These are phyloP conservation scores for human (Homo sapiens) DNA, from an alignment of 2,113 vertebrate genomes.

Conservation along the genomic window DNA sequence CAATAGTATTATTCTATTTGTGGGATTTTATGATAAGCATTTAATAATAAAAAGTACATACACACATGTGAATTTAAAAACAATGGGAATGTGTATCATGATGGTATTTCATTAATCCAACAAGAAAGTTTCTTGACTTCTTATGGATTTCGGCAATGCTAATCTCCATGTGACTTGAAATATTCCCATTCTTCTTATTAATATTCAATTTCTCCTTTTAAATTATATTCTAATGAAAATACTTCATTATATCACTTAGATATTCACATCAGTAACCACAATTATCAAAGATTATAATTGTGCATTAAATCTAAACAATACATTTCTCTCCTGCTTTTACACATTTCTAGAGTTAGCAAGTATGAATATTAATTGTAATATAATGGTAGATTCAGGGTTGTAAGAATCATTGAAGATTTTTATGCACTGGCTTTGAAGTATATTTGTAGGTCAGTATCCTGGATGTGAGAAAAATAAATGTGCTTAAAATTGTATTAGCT, in stretches of 20 bases:
- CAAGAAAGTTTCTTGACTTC: background rate
- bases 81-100: background rate
- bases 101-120: background rate
- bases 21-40: background rate
- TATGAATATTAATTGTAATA: conserved; percentile 36
- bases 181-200: background rate
- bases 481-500: conserved; percentile 62
- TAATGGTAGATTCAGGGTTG: background rate
- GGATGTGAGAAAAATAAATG: conserved; percentile 52
- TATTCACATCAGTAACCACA: conserved; percentile 1
- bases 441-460: conserved; percentile 20
- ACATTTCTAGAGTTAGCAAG: background rate
- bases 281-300: conserved; percentile 37
- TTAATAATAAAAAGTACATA: background rate
- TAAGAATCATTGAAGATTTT: conserved; percentile 52
- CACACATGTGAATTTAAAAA: background rate
- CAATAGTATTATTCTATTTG: background rate
- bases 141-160: background rate
- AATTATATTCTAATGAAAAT: background rate
- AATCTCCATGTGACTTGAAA: background rate
- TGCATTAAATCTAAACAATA: conserved; percentile 14
- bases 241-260: conserved; percentile 1
- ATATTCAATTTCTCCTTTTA: conserved; percentile 5
- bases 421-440: background rate
- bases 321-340: background rate